Base-by-base conservation (phyloP, 2,113 vertebrate species). In the Ahaetulla prasina region DNA sequence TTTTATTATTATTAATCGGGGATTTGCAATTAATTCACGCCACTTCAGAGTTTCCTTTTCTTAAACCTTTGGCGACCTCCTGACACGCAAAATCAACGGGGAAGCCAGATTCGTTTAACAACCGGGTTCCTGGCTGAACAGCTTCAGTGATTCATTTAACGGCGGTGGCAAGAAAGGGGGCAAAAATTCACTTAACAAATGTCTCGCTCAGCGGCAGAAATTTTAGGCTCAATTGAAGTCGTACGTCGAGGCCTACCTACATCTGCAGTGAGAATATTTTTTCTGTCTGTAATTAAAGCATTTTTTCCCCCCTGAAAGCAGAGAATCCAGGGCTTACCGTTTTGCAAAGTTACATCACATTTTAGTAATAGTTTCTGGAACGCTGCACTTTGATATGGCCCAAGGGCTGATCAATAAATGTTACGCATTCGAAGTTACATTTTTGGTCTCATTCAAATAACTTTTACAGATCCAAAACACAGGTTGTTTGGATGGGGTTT, bases 241-340 rank as follows among this genome's bases (percentile, higher is more conserved):
- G 0, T 68, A n/a, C 0, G 12, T 25, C 55, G 8, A 55, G 5
- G 20, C 8, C 20, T 30, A n/a, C 30, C 30, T 14, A 2, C 16
- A 14, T n/a, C 60, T 68, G 60, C 60, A n/a, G 4, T 5, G 11
- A 39, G 18, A 18, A 7, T 39, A 39, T 39, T 39, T 80, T 80
- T 80, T 39, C 16, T 39, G 35, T 39, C 68, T 74, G 68, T 74
- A 35, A 74, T 12, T 63, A 55, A 12, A 63, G 11, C n/a, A 7
- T 35, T 35, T 1, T 35, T 35, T 1, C 47, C 47, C 4, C 1
- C n/a, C 68, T 18, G n/a, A 35, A 35, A 74, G 54, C 54, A 55
- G 68, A 35, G n/a, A 74, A 74, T 74, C 4, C 16, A 35, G 8
- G 18, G 63, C 63, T 74, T 74, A 74, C 16, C 2, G 16, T 74